Evolutionary conservation across 2,797 vertebrate species (phyloP), one percentile per base, ranked within the genome.

Genomic region (Urocyon cinereoargenteus): DNA sequence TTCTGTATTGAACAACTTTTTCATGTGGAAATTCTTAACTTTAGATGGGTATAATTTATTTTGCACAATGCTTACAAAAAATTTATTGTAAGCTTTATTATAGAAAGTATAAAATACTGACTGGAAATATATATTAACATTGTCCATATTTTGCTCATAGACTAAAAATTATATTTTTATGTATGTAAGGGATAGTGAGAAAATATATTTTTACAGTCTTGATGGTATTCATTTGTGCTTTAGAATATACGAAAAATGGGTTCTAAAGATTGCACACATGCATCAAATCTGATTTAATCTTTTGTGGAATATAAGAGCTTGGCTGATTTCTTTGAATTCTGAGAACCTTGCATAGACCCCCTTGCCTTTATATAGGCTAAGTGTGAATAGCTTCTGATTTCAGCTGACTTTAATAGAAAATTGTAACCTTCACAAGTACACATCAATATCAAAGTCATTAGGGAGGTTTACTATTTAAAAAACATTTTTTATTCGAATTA

Each of bases 371-470:
- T 81, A 49, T 85, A 53, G 68, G 45, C 79, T 83, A n/a, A 2
- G 4, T 31, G n/a, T 96, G 90, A 96, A 93, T 96, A 96, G 79
- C 57, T 81, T 89, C 40, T 97, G 70, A 97, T 93, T 96, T 96
- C 34, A 70, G 18, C 64, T 97, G 34, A 93, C 89, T 93, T 97
- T 96, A 73, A 95, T 79, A 77, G 72, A 82, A 64, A 94, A 90
- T 13, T 88, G 3, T 78, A 92, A 81, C 18, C 26, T 89, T 96
- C 53, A 68, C 64, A 93, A 83, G 15, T 86, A n/a, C 66, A 86
- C 22, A 78, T 93, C 26, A 62, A 4, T 82, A 57, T 93, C 15
- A 84, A 86, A 91, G 31, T 51, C 5, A 21, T 61, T 73, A 64
- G 34, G 59, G 15, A 86, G 15, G 18, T 55, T 93, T 57, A 31